Percentiles rank a stretch among this genome's conserved stretches.
phyloP scores from a whole-genome alignment of 2,888 invertebrate species.

The Invenusta paracnida region DNA sequence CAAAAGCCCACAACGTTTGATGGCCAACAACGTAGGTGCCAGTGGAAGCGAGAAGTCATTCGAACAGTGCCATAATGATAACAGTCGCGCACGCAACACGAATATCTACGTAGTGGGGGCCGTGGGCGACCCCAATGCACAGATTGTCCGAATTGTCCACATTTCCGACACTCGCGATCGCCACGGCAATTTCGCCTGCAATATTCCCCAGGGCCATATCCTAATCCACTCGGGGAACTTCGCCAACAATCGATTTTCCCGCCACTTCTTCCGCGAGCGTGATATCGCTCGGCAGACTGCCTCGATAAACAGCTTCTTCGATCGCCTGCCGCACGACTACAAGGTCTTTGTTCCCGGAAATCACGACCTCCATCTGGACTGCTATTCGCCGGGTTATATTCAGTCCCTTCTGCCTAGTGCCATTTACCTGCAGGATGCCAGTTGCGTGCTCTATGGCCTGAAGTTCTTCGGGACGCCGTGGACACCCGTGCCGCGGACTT shows the following conservation, averaged over 20 bases:
- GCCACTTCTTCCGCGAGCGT: constrained; percentile 45
- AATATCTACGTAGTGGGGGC: constrained; percentile 39
- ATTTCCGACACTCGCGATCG: constrained; percentile 54
- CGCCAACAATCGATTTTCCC: constrained; percentile 41
- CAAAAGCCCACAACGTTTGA: no score
- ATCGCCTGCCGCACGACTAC: constrained; percentile 50
- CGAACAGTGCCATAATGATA: neutral
- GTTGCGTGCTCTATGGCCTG: constrained; percentile 50
- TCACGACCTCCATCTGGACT: constrained; percentile 51
- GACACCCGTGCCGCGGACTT: constrained; percentile 49
- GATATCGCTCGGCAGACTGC: constrained; percentile 34
- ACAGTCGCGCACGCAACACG: neutral
- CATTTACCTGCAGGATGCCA: constrained; percentile 52
- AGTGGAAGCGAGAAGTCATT: neutral
- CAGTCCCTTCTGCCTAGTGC: constrained; percentile 49
- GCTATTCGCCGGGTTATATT: constrained; percentile 46
- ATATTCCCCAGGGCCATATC: constrained; percentile 53
- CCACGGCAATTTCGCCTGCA: constrained; percentile 47
- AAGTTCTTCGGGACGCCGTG: constrained; percentile 55
- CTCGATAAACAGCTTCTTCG: constrained; percentile 49
- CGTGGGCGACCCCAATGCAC: constrained; percentile 36
- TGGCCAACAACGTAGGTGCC: neutral
- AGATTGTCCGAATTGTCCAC: constrained; percentile 51
- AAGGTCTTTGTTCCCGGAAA: constrained; percentile 56
- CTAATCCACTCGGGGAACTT: constrained; percentile 56